Conservation (phyloP, 2,797 vertebrate genomes). For the Hirundo rustica region DNA sequence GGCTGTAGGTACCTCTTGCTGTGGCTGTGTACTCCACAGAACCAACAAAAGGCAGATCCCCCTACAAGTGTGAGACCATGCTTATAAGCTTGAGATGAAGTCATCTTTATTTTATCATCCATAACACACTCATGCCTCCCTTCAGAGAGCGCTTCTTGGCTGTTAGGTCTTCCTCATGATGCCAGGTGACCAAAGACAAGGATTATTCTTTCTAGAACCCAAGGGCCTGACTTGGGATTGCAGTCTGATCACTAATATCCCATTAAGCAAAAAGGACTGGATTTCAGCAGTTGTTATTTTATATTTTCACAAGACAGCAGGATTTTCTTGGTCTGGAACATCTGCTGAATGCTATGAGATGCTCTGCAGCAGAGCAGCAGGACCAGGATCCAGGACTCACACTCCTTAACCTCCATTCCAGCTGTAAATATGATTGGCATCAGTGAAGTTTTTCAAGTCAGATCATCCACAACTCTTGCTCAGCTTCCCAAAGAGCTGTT, state of each 20-base stretch:
- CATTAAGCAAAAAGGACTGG: neutral
- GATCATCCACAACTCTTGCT: neutral
- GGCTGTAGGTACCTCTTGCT: neutral
- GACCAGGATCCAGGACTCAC: neutral
- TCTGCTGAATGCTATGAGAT: neutral
- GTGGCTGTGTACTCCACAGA: neutral
- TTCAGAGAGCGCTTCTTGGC: neutral
- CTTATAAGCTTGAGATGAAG: neutral
- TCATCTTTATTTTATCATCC: neutral
- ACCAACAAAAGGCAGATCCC: neutral
- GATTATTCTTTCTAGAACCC: neutral
- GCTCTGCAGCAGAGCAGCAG: neutral
- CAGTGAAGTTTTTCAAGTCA: neutral
- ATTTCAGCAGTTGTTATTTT: neutral
- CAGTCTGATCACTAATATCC: neutral
- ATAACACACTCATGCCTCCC: neutral
- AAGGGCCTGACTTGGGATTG: neutral
- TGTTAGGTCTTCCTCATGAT: neutral
- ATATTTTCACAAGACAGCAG: neutral
- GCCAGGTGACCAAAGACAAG: neutral
- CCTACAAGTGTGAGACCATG: rapidly evolving
- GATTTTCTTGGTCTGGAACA: neutral
- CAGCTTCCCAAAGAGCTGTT: neutral
- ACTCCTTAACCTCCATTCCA: neutral
- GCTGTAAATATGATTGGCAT: neutral